These are phyloP conservation scores for Lates japonicus DNA, from an alignment of 2,797 vertebrate genomes.

Conservation along the genomic window DNA sequence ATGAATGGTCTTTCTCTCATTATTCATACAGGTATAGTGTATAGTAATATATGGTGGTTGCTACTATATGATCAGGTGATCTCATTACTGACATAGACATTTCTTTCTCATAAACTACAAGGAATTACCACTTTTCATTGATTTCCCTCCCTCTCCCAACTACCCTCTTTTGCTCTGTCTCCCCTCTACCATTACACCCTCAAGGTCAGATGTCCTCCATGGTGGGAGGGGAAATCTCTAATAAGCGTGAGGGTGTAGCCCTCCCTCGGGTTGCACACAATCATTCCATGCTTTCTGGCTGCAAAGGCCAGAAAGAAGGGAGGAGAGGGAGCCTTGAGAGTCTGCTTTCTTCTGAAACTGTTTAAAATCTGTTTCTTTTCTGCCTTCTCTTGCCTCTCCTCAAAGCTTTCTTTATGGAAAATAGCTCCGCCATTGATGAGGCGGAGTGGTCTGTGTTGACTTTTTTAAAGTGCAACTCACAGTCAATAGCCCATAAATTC, in stretches of 20 bases:
- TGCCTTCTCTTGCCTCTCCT: conserved; percentile 75
- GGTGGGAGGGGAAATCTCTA: conserved; percentile 92
- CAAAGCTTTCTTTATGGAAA: conserved; percentile 84
- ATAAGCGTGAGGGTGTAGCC: conserved; percentile 92
- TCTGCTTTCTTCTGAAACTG: conserved; percentile 82
- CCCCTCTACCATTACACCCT: conserved; percentile 70
- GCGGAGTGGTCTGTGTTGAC: conserved; percentile 73
- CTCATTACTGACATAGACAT: conserved; percentile 98
- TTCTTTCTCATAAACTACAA: conserved; percentile 92
- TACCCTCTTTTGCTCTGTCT: conserved; percentile 87
- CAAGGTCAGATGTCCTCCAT: conserved; percentile 97
- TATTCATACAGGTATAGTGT: conserved; percentile 96
- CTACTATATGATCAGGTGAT: conserved; percentile 95
- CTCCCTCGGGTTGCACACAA: conserved; percentile 87
- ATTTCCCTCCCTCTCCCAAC: conserved; percentile 83
- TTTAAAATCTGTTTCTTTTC: conserved; percentile 83
- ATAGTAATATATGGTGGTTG: conserved; percentile 92
- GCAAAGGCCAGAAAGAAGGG: conserved; percentile 77
- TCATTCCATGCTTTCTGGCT: conserved; percentile 90
- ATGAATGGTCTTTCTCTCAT: conserved; percentile 88
- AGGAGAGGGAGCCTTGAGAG: conserved; percentile 75
- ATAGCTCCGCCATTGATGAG: conserved; percentile 83
- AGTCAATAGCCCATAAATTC: conserved; percentile 71
- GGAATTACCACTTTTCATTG: conserved; percentile 87
- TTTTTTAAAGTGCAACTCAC: conserved; percentile 69